Evolutionary conservation across 1,140 invertebrate species (phyloP).

Genomic region (Brachionus manjavacas): DNA sequence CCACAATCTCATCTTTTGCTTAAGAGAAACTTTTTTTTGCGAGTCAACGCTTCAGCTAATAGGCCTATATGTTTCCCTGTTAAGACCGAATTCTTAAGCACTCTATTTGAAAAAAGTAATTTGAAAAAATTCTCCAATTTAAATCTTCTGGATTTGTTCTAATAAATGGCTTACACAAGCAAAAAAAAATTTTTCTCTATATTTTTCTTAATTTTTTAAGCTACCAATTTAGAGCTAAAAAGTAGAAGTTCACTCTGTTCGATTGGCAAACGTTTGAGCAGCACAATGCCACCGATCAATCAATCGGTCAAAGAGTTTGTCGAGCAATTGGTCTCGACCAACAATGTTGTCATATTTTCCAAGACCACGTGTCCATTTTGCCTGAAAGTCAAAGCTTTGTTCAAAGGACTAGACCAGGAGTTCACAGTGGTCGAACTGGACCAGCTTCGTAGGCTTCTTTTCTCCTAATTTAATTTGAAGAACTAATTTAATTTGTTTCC

Average conservation of each 20-base stretch:
- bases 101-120: background rate
- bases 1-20: background rate
- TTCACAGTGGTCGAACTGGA: conserved; percentile 31
- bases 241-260: background rate
- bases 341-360: conserved; percentile 61
- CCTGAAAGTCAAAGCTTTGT: conserved; percentile 51
- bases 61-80: background rate
- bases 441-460: background rate
- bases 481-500: background rate
- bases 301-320: conserved; percentile 44
- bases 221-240: conserved; percentile 11
- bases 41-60: background rate
- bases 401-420: background rate
- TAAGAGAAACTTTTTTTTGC: background rate
- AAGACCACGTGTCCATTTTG: conserved; percentile 62
- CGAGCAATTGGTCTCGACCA: conserved; percentile 52
- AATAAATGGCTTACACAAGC: background rate
- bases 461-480: background rate
- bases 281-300: conserved; percentile 22
- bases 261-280: background rate
- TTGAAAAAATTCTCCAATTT: background rate
- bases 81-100: background rate
- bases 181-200: background rate
- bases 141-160: background rate
- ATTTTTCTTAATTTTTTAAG: background rate